These are phyloP conservation scores for Zaprionus inermis DNA, from an alignment of 1,140 invertebrate species.

Conservation along the genomic window DNA sequence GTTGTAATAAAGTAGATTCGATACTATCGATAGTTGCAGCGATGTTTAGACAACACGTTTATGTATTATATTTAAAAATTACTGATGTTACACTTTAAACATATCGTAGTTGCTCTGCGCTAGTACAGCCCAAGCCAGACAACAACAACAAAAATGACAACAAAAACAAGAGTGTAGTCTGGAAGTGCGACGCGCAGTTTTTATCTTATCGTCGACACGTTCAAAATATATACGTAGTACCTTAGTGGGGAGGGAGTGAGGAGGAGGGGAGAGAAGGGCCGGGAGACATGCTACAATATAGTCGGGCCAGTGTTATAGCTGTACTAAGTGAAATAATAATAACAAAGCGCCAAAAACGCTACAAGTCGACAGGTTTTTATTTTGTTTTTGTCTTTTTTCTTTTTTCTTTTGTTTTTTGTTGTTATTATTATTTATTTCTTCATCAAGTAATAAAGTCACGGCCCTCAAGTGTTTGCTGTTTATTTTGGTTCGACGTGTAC, in stretches of 20 bases:
- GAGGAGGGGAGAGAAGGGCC: not conserved
- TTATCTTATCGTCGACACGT: conserved; percentile 50
- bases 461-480: conserved; percentile 67
- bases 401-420: conserved; percentile 22
- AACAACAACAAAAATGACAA: conserved; percentile 15
- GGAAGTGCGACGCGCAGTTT: conserved; percentile 40
- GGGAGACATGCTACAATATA: conserved; percentile 9
- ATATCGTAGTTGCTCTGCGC: not conserved
- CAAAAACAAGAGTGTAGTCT: not conserved
- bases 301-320: conserved; percentile 10
- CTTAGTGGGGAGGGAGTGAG: not conserved
- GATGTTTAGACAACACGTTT: too few relatives aligned
- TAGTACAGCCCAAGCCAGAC: conserved; percentile 1
- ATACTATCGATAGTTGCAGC: too few relatives aligned
- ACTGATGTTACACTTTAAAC: not conserved
- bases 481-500: conserved; percentile 48
- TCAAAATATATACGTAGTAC: conserved; percentile 27
- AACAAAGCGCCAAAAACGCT: conserved; percentile 67
- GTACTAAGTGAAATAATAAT: conserved; percentile 65
- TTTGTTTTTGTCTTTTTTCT: conserved; percentile 2
- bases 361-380: conserved; percentile 4
- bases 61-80: not conserved
- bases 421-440: conserved; percentile 28
- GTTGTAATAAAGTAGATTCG: too few relatives aligned
- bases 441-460: conserved; percentile 57